Base-by-base conservation (phyloP, 2,888 invertebrate genomes). In the Cremastinae sp. region DNA sequence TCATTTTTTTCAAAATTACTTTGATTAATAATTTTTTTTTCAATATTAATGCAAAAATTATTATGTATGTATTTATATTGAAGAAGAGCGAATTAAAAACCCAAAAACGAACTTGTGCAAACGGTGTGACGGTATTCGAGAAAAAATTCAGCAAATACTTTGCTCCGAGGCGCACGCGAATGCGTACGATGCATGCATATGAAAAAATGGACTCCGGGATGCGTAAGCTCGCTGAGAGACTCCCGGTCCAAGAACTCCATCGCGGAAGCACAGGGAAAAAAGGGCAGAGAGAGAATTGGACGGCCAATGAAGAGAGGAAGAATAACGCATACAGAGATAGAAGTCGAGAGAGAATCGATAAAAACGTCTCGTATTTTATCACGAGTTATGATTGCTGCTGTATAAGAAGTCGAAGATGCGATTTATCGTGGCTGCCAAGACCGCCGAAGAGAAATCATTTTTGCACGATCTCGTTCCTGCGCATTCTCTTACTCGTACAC, bases 371-470 rank as follows among this genome's bases (percentile, higher is more conserved):
- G 82, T 86, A 85, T 84, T 86, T 86, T 84, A 87, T 85, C 81
- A 78, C 81, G 83, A 84, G 84, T 87, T 87, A 85, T 84, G 86
- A 85, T 86, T 84, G 83, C 83, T 77, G 81, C 77, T 76, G 80
- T 81, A 80, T 82, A 85, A 83, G 83, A 79, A 85, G 85, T 80
- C 82, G 82, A 79, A 70, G 82, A 78, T 79, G 81, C 83, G 81
- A 85, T 84, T 85, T 85, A 85, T 85, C 83, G 82, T 20, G 59
- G 69, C 81, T 77, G 75, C 78, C 79, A 79, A 70, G 81, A 80
- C 81, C 79, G 85, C 83, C 84, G 83, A 79, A 80, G 81, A 83
- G 85, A 84, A 85, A 85, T 85, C 83, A 85, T 83, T 83, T 85
- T 83, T 83, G 83, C 81, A 78, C 84, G 82, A 84, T 85, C 85